Percentiles rank a stretch among this genome's conserved stretches.
phyloP scores from a whole-genome alignment of 2,113 vertebrate genomes.

The Vimba vimba region DNA sequence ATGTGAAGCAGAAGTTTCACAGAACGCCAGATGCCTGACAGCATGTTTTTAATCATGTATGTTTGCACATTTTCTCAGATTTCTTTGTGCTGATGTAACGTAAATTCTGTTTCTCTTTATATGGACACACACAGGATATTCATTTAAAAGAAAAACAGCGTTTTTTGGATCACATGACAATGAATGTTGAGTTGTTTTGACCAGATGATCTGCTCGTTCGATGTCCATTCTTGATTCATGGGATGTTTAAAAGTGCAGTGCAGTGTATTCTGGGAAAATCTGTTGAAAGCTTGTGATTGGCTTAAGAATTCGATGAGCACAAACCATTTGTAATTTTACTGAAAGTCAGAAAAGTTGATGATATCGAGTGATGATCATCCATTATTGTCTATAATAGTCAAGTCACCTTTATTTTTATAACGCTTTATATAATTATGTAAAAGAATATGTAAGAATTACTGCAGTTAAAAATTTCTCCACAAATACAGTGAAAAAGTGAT shows the following conservation, averaged over 20 bases:
- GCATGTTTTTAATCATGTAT: constrained; percentile 7
- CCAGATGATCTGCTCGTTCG: background rate
- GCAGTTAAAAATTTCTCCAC: background rate
- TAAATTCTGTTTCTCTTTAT: constrained; percentile 10
- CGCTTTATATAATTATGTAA: too few species aligned
- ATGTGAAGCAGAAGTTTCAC: constrained; percentile 16
- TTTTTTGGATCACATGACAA: background rate
- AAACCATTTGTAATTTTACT: background rate
- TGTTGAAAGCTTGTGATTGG: background rate
- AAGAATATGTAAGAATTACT: background rate
- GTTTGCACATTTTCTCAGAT: constrained; percentile 28
- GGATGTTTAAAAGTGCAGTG: background rate
- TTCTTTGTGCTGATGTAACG: constrained; percentile 10
- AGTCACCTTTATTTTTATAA: too few species aligned
- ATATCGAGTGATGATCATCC: background rate
- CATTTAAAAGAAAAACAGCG: background rate
- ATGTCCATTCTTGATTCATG: background rate
- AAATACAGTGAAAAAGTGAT: background rate
- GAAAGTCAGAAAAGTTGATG: background rate
- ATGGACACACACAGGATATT: constrained; percentile 9
- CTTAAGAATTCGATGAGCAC: background rate
- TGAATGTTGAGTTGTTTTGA: background rate
- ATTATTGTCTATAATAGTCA: too few species aligned
- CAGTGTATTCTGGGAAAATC: background rate
- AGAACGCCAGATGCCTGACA: constrained; percentile 32